Evolutionary conservation across 1,140 invertebrate genomes (phyloP), one percentile per base, ranked within the genome.

Genomic region (Trachelipus rathkii): DNA sequence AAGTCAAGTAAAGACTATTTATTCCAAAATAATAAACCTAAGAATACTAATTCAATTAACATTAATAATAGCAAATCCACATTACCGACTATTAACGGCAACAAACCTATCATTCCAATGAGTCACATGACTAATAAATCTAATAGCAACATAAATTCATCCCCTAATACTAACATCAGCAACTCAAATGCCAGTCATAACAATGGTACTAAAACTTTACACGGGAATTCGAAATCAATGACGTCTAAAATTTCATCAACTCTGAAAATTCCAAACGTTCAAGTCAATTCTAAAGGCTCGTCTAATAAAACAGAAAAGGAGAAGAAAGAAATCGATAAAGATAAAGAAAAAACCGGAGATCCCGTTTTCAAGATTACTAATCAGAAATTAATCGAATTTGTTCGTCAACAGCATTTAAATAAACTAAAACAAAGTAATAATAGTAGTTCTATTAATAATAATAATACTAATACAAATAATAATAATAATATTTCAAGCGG

Each of bases 311-410:
- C 23, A 43, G 46, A 67, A 11, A 77, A 71, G 21, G 43, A 71
- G 0, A 72, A 71, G 9, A 79, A 74, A 46, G 72, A 77, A 21
- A 60, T 76, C 67, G 50, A 60, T 60, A 76, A 74, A 45, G 66
- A 74, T 53, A 44, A 71, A 5, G 78, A 79, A 72, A 74, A 77
- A 60, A 81, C 80, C 0, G 76, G 77, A 10, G 80, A 81, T 46
- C 80, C 80, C 0, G 77, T 81, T 50, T 81, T 81, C 46, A 81
- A 79, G 69, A 81, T 81, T 66, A 81, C 80, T 13, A 81, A 81
- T 76, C 80, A 81, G 73, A 81, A 81, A 46, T 66, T 81, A 24
- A 74, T 74, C 0, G 80, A 81, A 45, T 77, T 72, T 46, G 71
- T 81, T 67, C 73, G 80, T 70, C 77, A 77, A 13, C 79, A 80